Conservation (phyloP, 2,797 vertebrate genomes). For the Prionace glauca region DNA sequence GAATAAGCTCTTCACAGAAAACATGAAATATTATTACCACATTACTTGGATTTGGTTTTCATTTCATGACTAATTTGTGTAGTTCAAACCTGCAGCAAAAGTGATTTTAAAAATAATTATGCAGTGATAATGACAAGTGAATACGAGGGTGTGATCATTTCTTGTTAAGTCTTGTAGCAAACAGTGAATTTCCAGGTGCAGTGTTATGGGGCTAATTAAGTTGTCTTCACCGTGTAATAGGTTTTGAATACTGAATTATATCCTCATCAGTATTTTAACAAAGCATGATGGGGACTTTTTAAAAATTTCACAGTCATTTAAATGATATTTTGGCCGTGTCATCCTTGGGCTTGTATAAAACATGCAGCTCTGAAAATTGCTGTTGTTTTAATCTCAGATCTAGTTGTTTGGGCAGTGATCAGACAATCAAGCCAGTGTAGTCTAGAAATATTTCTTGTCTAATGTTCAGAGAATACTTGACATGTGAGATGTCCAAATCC, state of each 20-base stretch:
- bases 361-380: neutral
- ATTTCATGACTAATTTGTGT: neutral
- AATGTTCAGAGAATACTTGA: too few relatives aligned
- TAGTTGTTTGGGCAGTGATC: neutral
- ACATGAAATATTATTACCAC: neutral
- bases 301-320: neutral
- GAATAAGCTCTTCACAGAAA: neutral
- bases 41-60: neutral
- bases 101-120: conserved; percentile 8
- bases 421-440: too few relatives aligned
- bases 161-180: conserved; percentile 23
- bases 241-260: conserved; percentile 25
- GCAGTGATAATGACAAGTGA: neutral
- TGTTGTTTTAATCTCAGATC: neutral
- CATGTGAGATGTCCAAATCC: neutral
- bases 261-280: neutral
- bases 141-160: neutral
- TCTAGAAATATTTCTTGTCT: neutral
- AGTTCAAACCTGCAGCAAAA: neutral
- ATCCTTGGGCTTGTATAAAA: neutral
- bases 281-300: neutral
- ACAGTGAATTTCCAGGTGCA: conserved; percentile 24
- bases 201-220: conserved; percentile 30
- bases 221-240: neutral
- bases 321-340: neutral